Evolutionary conservation across 2,113 vertebrate species (phyloP), one percentile per base, ranked within the genome.

Genomic region (Chionomys nivalis): DNA sequence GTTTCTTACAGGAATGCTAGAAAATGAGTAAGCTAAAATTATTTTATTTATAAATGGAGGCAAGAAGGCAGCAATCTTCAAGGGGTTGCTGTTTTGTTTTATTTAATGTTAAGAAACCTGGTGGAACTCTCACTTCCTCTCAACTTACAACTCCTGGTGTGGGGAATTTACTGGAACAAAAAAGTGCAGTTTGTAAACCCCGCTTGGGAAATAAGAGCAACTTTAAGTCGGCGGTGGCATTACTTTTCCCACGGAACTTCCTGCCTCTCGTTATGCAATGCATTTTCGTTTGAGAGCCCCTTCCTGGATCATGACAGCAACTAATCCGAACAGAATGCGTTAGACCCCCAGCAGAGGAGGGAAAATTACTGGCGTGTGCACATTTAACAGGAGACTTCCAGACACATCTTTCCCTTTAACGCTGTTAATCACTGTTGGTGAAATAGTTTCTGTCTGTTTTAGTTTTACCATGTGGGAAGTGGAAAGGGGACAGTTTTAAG

Each of bases 181-280:
- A 93, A 97, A 87, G 58, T 47, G 26, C 36, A 93, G 79, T 97
- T 95, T 97, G 82, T 89, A 97, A 97, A 97, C 82, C 95, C 63
- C 93, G 31, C 81, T 58, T 68, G 88, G 66, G 72, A 96, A 97
- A 96, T 86, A 89, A 79, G 96, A 95, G 81, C 81, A 86, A 87
- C 66, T 82, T 93, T 92, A 97, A 91, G 93, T 78, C 36, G 72
- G 61, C 68, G 52, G 44, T 75, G 58, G 36, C 39, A 92, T 92
- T 77, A 83, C 78, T 87, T 96, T 90, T 44, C 91, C 90, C 90
- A 90, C 11, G 36, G 42, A 73, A 95, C 90, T 96, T 97, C 90
- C 92, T 94, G 95, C 91, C 82, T 58, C 94, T 58, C 13, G 47
- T 96, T 97, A 39, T 86, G 89, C 95, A 97, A 97, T 33, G 86